Evolutionary conservation across 2,888 invertebrate species (phyloP).

Genomic region (Falcaria lacertinaria): DNA sequence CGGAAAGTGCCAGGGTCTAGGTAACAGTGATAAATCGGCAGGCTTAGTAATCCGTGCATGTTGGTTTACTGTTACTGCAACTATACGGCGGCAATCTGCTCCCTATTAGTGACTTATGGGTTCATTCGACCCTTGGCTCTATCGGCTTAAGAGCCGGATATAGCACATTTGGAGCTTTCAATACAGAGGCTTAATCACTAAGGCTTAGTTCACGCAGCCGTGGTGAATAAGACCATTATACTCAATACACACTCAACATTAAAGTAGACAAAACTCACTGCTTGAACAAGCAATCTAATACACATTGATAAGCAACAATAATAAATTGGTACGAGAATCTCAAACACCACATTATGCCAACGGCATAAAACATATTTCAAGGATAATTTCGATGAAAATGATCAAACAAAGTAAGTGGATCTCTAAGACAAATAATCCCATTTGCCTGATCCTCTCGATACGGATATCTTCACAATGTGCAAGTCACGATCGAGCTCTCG

Average conservation of each 20-base stretch:
- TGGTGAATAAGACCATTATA: background rate
- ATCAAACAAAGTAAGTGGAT: background rate
- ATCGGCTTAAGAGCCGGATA: background rate
- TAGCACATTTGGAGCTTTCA: background rate
- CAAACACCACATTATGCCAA: background rate
- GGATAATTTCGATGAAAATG: background rate
- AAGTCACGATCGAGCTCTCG: background rate
- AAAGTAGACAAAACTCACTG: background rate
- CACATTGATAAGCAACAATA: background rate
- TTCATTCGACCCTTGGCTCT: background rate
- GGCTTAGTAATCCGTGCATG: background rate
- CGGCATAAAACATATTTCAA: background rate
- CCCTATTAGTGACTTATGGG: background rate
- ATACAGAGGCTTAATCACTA: background rate
- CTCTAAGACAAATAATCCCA: background rate
- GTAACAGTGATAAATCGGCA: background rate
- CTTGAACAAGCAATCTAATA: too few species aligned
- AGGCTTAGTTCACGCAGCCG: too few species aligned
- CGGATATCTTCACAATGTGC: background rate
- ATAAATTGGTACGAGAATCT: background rate
- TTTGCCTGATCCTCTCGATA: background rate
- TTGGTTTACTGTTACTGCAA: conserved; percentile 2
- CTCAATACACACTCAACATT: background rate
- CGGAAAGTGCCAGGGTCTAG: conserved; percentile 6
- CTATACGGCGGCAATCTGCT: background rate